Conservation (phyloP, 2,888 invertebrate species). For the Acheta domesticus region DNA sequence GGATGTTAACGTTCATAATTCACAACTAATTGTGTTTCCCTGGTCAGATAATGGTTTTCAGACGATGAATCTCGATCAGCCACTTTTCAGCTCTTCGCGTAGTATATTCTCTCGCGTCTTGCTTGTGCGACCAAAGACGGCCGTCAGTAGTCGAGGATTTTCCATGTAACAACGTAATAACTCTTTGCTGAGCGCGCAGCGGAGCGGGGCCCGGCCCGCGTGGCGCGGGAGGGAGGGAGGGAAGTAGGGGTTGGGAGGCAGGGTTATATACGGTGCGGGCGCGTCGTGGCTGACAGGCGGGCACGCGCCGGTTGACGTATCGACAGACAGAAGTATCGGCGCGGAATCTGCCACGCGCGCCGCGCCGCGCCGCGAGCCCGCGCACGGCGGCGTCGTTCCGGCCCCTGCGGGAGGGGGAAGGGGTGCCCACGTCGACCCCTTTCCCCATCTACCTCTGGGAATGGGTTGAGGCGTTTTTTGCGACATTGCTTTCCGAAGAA, state of each 20-base stretch:
- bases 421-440: too few relatives aligned
- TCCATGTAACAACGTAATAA: conserved; percentile 18
- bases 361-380: neutral
- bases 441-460: too few relatives aligned
- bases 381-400: neutral
- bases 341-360: neutral
- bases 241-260: neutral
- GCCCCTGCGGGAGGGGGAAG: too few relatives aligned
- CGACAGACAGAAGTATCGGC: conserved; percentile 18
- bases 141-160: neutral
- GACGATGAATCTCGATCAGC: too few relatives aligned
- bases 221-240: too few relatives aligned
- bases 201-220: neutral
- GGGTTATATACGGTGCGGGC: conserved; percentile 1
- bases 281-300: conserved; percentile 8
- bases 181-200: neutral
- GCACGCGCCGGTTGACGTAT: conserved; percentile 4
- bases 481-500: too few relatives aligned
- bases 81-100: too few relatives aligned
- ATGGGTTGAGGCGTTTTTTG: too few relatives aligned
- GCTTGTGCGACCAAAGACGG: neutral
- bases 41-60: too few relatives aligned
- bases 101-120: neutral
- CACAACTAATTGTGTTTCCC: too few relatives aligned
- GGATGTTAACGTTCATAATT: too few relatives aligned